A percentile compares a stretch with the other conserved stretches of the same genome.
Evolutionary conservation across 1,140 invertebrate genomes (phyloP).

Genomic region (Proctacanthus coquilletti): DNA sequence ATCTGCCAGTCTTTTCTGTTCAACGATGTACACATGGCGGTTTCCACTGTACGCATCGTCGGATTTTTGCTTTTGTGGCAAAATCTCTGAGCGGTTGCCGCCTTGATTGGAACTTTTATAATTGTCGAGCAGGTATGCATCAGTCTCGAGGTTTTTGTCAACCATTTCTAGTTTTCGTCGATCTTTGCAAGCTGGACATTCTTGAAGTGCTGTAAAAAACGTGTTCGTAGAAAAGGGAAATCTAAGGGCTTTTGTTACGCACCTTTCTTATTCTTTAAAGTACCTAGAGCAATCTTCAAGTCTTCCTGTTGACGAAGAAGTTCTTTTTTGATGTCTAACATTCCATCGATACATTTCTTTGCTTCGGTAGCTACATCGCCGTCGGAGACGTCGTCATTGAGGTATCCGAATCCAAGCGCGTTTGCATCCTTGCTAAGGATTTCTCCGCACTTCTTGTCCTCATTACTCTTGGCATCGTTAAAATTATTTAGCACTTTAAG

Average conservation of each 20-base stretch:
- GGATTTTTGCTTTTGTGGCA: conserved; percentile 9
- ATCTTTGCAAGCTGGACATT: conserved; percentile 19
- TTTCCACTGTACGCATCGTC: too few species aligned
- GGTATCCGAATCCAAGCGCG: conserved; percentile 45
- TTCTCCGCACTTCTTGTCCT: conserved; percentile 49
- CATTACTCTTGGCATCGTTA: background rate
- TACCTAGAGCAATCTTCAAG: conserved; percentile 34
- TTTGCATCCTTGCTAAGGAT: conserved; percentile 43
- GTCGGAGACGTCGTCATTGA: conserved; percentile 39
- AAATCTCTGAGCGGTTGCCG: background rate
- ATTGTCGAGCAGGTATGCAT: conserved; percentile 14
- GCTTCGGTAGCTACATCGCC: conserved; percentile 44
- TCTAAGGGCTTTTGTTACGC: conserved; percentile 2
- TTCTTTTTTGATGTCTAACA: conserved; percentile 44
- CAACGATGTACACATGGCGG: conserved; percentile 14
- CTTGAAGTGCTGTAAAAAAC: conserved; percentile 13
- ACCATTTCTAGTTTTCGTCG: conserved; percentile 25
- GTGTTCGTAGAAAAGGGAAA: background rate
- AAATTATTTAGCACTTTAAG: conserved; percentile 42
- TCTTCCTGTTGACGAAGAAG: conserved; percentile 45
- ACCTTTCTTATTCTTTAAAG: conserved; percentile 17
- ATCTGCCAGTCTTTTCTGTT: conserved; percentile 20
- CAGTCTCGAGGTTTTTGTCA: conserved; percentile 27
- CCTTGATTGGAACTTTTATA: background rate
- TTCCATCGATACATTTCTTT: conserved; percentile 43